Evolutionary conservation across 2,113 vertebrate species (phyloP), one percentile per base, ranked within the genome.

Genomic region (Fregetta grallaria): DNA sequence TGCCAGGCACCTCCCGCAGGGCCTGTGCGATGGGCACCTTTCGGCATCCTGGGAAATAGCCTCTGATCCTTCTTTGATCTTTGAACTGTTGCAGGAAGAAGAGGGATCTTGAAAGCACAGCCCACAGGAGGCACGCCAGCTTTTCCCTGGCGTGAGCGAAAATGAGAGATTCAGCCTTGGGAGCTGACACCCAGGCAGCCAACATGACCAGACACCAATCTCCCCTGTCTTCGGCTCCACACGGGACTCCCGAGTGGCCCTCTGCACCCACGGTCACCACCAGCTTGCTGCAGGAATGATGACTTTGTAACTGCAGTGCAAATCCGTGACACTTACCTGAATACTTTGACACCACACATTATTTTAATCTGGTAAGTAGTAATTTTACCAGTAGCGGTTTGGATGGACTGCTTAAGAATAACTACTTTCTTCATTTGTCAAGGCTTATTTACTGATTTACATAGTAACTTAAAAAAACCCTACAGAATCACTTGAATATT

Each of bases 231-330:
- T 80, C 4, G 3, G 22, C 25, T 55, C 55, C 42, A 72, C 21
- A 36, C 1, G 1, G 36, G 22, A 72, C 36, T 19, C 32, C 16
- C 1, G 6, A 32, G 15, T 19, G 2, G 0, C 19, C 10, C 32
- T 80, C 59, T 66, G 66, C 45, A 62, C 26, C 15, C 26, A 13
- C 0, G 5, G 32, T 21, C 50, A 16, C 47, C 50, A 56, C n/a
- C 45, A 45, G 17, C 34, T 55, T 62, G 40, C 53, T 53, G 17
- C 85, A 73, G 42, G 27, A 88, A 70, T 47, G 10, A 42, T 27
- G 42, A 56, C 49, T 88, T 73, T 38, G 42, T 45, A 90, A 58
- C 11, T 15, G 17, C n/a, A 32, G 23, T 34, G 42, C 52, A 89
- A 84, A 89, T 17, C 12, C 0, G 0, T 45, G 45, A 49, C 20